Evolutionary conservation across 2,888 invertebrate species (phyloP), one percentile per base, ranked within the genome.

Genomic region (Blera fallax): DNA sequence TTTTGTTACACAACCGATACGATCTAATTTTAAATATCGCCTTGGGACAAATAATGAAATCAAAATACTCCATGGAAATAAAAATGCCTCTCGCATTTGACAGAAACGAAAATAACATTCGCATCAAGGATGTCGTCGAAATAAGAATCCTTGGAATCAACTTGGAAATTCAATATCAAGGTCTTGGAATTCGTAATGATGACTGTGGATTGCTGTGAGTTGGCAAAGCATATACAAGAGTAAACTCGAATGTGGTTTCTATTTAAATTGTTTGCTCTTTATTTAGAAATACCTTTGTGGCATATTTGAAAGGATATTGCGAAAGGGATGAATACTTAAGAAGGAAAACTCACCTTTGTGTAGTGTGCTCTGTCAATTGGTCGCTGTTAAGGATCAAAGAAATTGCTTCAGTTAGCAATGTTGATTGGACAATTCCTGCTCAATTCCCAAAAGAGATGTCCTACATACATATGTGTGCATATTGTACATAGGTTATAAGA

Each of bases 161-260:
- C 16, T 32, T 65, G 54, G 29, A 45, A 76, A 76, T 76, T 65
- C 65, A 76, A 76, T 76, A 52, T 62, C 62, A 67, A 52, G 67
- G 67, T 37, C 21, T 24, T 5, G 21, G 50, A 37, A 52, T 56
- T 16, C 32, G 56, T 34, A 56, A 56, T 67, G 50, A 67, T 37
- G 65, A 24, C 27, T 50, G 48, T 67, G 21, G 65, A 18, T 34
- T 34, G 21, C n/a, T 48, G 65, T 32, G 11, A 50, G 34, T 8
- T 24, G 32, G 14, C 14, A 27, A 8, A 50, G 50, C 10, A 40
- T 21, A 34, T 34, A n/a, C n/a, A n/a, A 10, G 54, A 29, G 16
- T 18, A 14, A 65, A 65, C 50, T 50, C 67, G 14, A 52, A 52
- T 67, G 67, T 52, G 52, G 50, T 67, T 67, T 67, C 52, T 37